Conservation (phyloP, 2,113 vertebrate genomes). For the Ciconia stormi region DNA sequence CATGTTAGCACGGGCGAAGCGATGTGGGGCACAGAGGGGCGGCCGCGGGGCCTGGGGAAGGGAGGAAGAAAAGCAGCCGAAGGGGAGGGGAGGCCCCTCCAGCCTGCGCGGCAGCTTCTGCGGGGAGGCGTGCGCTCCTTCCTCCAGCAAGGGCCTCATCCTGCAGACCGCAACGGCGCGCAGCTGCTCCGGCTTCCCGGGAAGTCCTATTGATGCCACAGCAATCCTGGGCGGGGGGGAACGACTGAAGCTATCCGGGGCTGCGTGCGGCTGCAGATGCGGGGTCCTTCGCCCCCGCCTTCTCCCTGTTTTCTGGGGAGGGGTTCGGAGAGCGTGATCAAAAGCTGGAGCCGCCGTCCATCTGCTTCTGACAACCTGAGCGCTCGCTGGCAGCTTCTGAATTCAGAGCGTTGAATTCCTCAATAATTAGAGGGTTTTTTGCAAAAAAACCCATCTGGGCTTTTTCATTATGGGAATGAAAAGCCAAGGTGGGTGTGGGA, state of each 20-base stretch:
- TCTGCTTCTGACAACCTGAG: constrained; percentile 64
- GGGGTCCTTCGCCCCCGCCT: not conserved
- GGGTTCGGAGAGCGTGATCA: not conserved
- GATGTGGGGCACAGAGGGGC: not conserved
- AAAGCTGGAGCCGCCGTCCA: constrained; percentile 47
- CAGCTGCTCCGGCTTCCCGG: constrained; percentile 57
- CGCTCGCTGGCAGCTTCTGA: constrained; percentile 34
- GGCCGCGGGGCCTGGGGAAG: not conserved
- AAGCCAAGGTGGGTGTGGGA: constrained; percentile 66
- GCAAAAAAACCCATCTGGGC: constrained; percentile 44
- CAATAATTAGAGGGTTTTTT: constrained; percentile 41
- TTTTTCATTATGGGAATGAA: constrained; percentile 44
- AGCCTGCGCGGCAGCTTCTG: not conserved
- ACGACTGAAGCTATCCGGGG: constrained; percentile 5
- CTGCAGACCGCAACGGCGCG: not conserved
- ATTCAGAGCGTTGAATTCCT: constrained; percentile 43
- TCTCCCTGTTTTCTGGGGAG: not conserved
- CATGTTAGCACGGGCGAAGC: accelerated
- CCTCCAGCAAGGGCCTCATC: not conserved
- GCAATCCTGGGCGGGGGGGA: not conserved
- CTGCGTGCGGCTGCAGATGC: constrained; percentile 30
- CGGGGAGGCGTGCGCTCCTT: not conserved
- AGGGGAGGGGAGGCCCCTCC: not conserved
- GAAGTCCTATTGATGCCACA: constrained; percentile 48
- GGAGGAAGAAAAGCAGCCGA: not conserved